A percentile compares a stretch with the other conserved stretches of the same genome.
Evolutionary conservation across 2,888 invertebrate species (phyloP).

Genomic region (Scrobipalpa atriplicella): DNA sequence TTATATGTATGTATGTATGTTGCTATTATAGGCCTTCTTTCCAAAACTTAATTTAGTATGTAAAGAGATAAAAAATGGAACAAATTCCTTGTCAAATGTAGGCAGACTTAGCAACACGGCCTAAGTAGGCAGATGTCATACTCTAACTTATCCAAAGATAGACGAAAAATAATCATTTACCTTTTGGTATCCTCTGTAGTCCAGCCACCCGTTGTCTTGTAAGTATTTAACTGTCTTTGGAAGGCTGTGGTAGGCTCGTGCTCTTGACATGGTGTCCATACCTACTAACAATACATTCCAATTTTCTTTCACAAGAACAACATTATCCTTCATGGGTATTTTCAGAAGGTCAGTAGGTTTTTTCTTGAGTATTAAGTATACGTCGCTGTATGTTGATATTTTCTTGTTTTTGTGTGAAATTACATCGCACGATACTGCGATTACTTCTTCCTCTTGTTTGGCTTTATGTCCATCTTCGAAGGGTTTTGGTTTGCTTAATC

Average conservation of each 20-base stretch:
- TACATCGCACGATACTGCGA: constrained; percentile 50
- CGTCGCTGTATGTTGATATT: constrained; percentile 50
- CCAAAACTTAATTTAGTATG: too few relatives aligned
- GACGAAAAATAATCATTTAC: too few relatives aligned
- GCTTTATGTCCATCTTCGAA: constrained; percentile 48
- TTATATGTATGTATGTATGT: too few relatives aligned
- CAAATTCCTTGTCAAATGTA: too few relatives aligned
- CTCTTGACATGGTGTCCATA: constrained; percentile 36
- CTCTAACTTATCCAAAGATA: too few relatives aligned
- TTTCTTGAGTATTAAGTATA: constrained; percentile 54
- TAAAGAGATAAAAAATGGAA: too few relatives aligned
- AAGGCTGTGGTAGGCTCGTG: constrained; percentile 32
- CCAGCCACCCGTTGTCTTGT: constrained; percentile 32
- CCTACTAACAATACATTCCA: constrained; percentile 38
- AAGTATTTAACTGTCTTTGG: constrained; percentile 33
- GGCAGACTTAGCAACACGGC: too few relatives aligned
- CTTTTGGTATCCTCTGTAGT: constrained; percentile 39
- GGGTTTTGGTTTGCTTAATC: constrained; percentile 47
- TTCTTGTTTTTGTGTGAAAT: not conserved
- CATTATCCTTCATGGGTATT: not conserved
- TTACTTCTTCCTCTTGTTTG: constrained; percentile 48
- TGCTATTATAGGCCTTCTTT: too few relatives aligned
- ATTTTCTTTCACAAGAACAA: constrained; percentile 19
- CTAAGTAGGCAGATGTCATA: too few relatives aligned
- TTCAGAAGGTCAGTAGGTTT: constrained; percentile 15